Conservation (phyloP, 2,888 invertebrate species). For the Ellobium chinense region DNA sequence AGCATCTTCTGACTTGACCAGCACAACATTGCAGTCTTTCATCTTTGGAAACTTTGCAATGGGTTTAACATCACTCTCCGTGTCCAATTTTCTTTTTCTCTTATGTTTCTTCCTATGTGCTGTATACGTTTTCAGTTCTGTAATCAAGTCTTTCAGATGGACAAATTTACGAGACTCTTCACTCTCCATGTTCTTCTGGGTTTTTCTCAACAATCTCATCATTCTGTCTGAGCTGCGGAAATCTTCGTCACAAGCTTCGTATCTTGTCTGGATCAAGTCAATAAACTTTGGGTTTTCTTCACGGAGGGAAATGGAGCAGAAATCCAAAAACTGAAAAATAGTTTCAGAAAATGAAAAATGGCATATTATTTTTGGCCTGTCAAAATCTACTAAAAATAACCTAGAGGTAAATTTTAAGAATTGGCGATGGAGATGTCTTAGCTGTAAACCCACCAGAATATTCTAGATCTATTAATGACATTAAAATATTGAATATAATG, state of each 20-base stretch:
- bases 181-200: constrained; percentile 55
- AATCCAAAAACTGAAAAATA: constrained; percentile 64
- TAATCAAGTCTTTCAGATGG: constrained; percentile 64
- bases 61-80: constrained; percentile 5
- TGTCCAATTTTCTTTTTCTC: background rate
- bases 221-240: constrained; percentile 62
- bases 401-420: too few relatives aligned
- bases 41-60: background rate
- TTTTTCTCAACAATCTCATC: constrained; percentile 50
- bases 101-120: background rate
- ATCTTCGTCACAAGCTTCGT: constrained; percentile 57
- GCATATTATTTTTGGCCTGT: too few relatives aligned
- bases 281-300: constrained; percentile 54
- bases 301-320: constrained; percentile 57
- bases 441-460: too few relatives aligned
- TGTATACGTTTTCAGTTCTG: constrained; percentile 58
- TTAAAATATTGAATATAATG: too few relatives aligned
- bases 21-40: constrained; percentile 3
- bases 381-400: too few relatives aligned
- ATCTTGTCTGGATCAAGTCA: constrained; percentile 61
- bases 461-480: too few relatives aligned
- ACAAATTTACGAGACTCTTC: constrained; percentile 62
- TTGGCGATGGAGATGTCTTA: too few relatives aligned
- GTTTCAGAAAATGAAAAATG: background rate
- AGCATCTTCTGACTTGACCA: background rate